Percentiles rank a stretch among this genome's conserved stretches.
Conservation (phyloP, 2,113 vertebrate genomes). For the Calonectris borealis region DNA sequence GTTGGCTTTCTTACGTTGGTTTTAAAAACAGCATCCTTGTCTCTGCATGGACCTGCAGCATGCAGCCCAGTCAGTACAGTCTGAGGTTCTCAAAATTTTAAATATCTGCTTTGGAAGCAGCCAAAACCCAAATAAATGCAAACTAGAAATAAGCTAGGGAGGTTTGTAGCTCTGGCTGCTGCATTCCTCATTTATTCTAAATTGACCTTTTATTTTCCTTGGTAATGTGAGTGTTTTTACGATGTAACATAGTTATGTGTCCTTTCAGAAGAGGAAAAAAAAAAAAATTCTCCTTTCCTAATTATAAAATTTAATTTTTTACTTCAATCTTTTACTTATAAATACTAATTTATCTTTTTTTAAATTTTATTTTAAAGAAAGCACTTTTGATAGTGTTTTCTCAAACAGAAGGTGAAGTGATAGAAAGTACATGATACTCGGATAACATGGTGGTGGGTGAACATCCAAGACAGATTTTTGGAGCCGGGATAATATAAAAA, state of each 20-base stretch:
- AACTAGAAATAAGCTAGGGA: slow-evolving; percentile 31
- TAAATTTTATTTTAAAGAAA: background rate
- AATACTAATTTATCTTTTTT: background rate
- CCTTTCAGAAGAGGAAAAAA: background rate
- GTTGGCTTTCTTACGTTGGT: background rate
- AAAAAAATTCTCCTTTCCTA: background rate
- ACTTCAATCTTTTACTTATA: background rate
- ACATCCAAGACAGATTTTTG: background rate
- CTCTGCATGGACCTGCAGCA: background rate
- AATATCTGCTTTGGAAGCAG: background rate
- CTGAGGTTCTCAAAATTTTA: slow-evolving; percentile 28
- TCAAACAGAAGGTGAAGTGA: background rate
- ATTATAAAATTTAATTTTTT: background rate
- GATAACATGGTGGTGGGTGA: background rate
- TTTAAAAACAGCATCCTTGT: background rate
- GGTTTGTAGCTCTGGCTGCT: background rate
- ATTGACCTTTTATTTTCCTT: background rate
- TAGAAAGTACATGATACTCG: background rate
- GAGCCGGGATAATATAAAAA: background rate
- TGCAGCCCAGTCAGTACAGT: background rate
- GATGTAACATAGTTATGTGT: background rate
- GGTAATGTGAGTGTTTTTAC: background rate
- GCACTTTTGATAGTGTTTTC: background rate
- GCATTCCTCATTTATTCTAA: background rate
- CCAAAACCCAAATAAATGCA: background rate